Conservation (phyloP, 2,888 invertebrate species). For the Tromatobia lineatoria region DNA sequence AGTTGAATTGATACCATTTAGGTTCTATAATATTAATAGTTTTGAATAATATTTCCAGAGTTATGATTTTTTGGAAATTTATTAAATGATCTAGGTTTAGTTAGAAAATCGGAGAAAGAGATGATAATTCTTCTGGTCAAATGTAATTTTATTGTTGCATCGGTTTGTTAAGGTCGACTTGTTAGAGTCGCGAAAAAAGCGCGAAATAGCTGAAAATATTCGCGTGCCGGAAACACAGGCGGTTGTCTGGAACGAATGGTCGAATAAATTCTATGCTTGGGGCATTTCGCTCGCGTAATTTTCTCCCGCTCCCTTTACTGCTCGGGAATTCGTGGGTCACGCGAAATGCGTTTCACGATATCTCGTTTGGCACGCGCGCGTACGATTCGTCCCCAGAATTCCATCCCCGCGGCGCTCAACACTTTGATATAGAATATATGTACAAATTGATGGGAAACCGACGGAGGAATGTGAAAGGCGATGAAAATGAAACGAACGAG, state of each 20-base stretch:
- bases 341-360: constrained; percentile 41
- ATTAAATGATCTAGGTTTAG: no score
- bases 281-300: constrained; percentile 57
- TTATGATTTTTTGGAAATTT: no score
- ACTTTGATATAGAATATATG: constrained; percentile 38
- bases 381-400: constrained; percentile 54
- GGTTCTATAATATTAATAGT: no score
- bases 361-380: constrained; percentile 48
- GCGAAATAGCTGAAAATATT: constrained; percentile 34
- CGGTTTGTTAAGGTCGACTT: constrained; percentile 23
- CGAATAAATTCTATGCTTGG: constrained; percentile 59
- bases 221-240: constrained; percentile 46
- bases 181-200: constrained; percentile 11
- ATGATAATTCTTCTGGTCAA: constrained; percentile 18
- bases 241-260: constrained; percentile 50
- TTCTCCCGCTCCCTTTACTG: constrained; percentile 32
- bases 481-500: not conserved
- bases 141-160: constrained; percentile 24
- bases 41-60: no score
- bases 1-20: no score
- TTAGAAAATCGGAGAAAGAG: not conserved
- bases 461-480: not conserved
- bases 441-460: constrained; percentile 46
- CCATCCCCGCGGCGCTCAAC: constrained; percentile 47
- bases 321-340: constrained; percentile 56